Evolutionary conservation across 2,113 vertebrate genomes (phyloP).

Genomic region (Chiloscyllium plagiosum): DNA sequence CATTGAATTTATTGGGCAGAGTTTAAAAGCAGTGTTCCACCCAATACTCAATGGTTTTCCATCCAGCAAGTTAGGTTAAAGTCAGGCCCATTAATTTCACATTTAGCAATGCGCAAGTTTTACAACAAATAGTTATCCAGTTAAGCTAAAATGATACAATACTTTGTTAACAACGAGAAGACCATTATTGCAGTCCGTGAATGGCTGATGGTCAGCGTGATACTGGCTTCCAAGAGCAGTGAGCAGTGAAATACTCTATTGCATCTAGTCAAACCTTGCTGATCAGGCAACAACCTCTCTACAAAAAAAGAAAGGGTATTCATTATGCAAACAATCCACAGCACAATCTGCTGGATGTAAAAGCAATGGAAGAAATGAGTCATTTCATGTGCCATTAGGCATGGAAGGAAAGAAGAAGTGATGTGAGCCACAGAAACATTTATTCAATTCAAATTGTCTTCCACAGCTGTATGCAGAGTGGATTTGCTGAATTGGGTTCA

Average conservation of each 20-base stretch:
- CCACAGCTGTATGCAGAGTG: neutral
- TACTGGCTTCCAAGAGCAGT: neutral
- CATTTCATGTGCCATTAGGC: neutral
- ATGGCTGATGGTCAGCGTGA: neutral
- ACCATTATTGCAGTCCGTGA: neutral
- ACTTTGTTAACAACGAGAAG: neutral
- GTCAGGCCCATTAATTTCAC: neutral
- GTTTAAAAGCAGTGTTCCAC: neutral
- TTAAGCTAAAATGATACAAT: neutral
- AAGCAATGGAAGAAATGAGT: neutral
- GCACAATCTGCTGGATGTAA: neutral
- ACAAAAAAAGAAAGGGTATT: neutral
- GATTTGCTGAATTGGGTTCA: neutral
- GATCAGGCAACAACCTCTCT: neutral
- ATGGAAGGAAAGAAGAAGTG: neutral
- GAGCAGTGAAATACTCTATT: neutral
- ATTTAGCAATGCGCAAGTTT: neutral
- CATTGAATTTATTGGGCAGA: neutral
- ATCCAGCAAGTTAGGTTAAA: neutral
- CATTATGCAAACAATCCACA: neutral
- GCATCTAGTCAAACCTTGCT: neutral
- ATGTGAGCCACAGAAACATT: neutral
- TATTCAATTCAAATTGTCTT: neutral
- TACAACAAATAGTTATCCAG: neutral
- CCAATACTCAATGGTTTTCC: neutral